Evolutionary conservation across 2,888 invertebrate species (phyloP), one percentile per base, ranked within the genome.

Genomic region (Pseudeuparius sepicola): DNA sequence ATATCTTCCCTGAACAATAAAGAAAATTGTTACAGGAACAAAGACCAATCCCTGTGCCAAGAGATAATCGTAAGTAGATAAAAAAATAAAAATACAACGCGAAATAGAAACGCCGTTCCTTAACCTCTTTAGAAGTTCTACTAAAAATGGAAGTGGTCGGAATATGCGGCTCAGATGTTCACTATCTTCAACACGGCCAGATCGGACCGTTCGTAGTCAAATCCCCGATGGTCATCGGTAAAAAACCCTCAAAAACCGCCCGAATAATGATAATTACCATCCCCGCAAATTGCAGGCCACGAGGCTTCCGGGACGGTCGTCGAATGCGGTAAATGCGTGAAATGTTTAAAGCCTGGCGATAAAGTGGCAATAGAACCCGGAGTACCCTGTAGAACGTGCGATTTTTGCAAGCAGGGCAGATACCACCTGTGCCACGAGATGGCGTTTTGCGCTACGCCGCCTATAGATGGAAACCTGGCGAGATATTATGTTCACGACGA

Each of bases 161-260:
- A n/a, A 96, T 97, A 52, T 97, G 96, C 59, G 96, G 96, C 1
- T 85, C 85, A 0, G 96, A 97, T 63, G 88, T 97, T 4, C 93
- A 93, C 63, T 96, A 94, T 64, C 74, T 88, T 65, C 76, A 76
- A 18, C 66, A 77, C 43, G 96, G 94, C 6, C 60, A 72, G 11
- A 93, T 93, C 55, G 94, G 89, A 0, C 75, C 83, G 56, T 94
- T 93, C 57, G 66, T 92, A 15, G 72, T 96, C 1, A 72, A 74
- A 39, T 71, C 76, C 29, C 96, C 96, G 5, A 92, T 96, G 92
- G 71, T 94, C 16, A 81, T 96, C 56, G 96, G n/a, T n/a, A n/a
- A n/a, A n/a, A n/a, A n/a, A n/a, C n/a, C n/a, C n/a, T n/a, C n/a
- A n/a, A n/a, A n/a, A n/a, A n/a, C n/a, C n/a, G n/a, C n/a, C n/a